Conservation (phyloP, 2,113 vertebrate genomes). For the Varanus komodoensis region DNA sequence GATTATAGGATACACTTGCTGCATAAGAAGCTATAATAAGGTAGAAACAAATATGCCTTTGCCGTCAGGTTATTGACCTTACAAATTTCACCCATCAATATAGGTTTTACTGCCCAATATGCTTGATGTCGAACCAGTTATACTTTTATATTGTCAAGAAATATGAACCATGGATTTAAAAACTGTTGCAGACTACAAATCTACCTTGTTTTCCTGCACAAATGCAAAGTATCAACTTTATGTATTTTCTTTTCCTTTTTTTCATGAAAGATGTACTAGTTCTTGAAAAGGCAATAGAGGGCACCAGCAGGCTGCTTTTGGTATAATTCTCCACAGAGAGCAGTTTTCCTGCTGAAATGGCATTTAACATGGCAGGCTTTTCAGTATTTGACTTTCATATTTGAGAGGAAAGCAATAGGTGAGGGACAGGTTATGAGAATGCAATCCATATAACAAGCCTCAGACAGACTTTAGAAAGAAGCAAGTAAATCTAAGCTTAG, state of each 20-base stretch:
- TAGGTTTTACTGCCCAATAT: background rate
- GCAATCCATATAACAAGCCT: background rate
- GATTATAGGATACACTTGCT: background rate
- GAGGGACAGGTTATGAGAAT: background rate
- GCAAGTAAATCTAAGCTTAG: background rate
- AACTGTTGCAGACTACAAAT: background rate
- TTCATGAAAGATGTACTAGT: constrained; percentile 25
- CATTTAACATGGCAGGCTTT: background rate
- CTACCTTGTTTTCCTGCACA: background rate
- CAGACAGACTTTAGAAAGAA: background rate
- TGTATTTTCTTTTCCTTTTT: background rate
- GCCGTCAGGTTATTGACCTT: background rate
- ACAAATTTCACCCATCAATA: background rate
- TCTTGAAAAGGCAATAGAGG: constrained; percentile 57
- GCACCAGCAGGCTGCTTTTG: constrained; percentile 55
- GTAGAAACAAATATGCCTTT: background rate
- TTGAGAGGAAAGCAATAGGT: constrained; percentile 18
- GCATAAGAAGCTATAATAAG: background rate
- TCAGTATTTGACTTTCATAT: background rate
- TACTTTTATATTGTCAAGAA: background rate
- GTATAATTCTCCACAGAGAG: constrained; percentile 13
- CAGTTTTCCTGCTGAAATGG: constrained; percentile 7
- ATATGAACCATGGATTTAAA: background rate
- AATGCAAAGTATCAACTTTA: background rate
- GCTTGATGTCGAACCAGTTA: background rate